Base-by-base conservation (phyloP, 1,140 invertebrate species). In the Pemphigus obesinymphae region DNA sequence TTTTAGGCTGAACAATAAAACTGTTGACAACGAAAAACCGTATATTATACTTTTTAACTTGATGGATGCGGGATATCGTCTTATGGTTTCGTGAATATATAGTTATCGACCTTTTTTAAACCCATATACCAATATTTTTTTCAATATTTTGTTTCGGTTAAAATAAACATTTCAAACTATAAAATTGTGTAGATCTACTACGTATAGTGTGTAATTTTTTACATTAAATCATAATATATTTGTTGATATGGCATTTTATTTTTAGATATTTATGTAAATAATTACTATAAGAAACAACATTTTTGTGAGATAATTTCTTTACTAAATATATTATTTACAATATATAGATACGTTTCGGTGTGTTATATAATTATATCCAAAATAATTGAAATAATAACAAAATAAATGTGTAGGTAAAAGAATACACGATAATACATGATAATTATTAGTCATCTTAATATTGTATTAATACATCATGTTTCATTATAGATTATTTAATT, bases 21-120 rank as follows among this genome's bases (percentile, higher is more conserved):
- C 53, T 78, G 75, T 78, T 78, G 75, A 78, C 75, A 43, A 78
- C 23, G 75, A 61, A 75, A 78, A 34, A 78, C 40, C 20, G 29
- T 53, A 75, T 53, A n/a, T n/a, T n/a, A n/a, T n/a, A n/a, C n/a
- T n/a, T n/a, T 75, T 53, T 34, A 37, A 50, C 50, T 61, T 26
- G 75, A 61, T 61, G 55, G 55, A 61, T 61, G 55, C 75, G 55
- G 55, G 75, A 40, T 37, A 26, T 23, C 31, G 3, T 34, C 15
- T 55, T 40, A 34, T n/a, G n/a, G 73, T 55, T 13, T 61, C 31
- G 15, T 61, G 40, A 61, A 76, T 20, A 26, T 10, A 40, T 10
- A 55, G n/a, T 55, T 53, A 76, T 34, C 73, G n/a, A 50, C n/a
- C n/a, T 37, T 53, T 53, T 55, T 37, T 37, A 55, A 76, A 37